These are phyloP conservation scores for Peromyscus leucopus DNA, from an alignment of 2,113 vertebrate species.

Conservation along the genomic window DNA sequence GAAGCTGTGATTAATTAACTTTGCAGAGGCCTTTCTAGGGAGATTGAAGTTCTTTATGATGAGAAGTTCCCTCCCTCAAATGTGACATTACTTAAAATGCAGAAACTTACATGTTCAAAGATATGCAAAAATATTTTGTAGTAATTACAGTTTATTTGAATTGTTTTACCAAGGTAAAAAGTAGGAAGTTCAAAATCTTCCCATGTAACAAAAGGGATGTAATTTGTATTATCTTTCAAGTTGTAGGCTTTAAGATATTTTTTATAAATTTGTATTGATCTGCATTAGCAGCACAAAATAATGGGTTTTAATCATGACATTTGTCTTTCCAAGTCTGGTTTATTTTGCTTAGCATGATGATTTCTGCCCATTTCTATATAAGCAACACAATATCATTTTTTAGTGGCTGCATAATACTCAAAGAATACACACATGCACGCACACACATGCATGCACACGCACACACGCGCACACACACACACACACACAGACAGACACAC, in stretches of 20 bases:
- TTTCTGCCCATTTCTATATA: neutral
- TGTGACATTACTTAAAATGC: slow-evolving; percentile 10
- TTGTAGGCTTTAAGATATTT: neutral
- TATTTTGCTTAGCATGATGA: neutral
- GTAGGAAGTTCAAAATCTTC: slow-evolving; percentile 37
- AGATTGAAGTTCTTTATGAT: neutral
- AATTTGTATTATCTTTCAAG: slow-evolving; percentile 4
- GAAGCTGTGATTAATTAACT: neutral
- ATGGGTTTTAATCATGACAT: neutral
- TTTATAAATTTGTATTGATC: neutral
- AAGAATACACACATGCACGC: neutral
- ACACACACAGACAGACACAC: no score
- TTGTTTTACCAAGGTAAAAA: slow-evolving; percentile 24
- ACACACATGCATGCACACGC: no score
- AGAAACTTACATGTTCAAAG: neutral
- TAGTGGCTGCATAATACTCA: neutral
- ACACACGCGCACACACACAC: no score
- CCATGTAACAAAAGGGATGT: neutral
- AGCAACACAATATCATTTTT: neutral
- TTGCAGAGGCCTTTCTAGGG: neutral
- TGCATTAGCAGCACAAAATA: neutral
- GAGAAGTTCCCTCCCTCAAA: neutral
- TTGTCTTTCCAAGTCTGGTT: neutral
- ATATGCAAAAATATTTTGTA: neutral
- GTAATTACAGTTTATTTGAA: slow-evolving; percentile 16